Evolutionary conservation across 2,797 vertebrate genomes (phyloP).

Genomic region (Leuciscus waleckii): DNA sequence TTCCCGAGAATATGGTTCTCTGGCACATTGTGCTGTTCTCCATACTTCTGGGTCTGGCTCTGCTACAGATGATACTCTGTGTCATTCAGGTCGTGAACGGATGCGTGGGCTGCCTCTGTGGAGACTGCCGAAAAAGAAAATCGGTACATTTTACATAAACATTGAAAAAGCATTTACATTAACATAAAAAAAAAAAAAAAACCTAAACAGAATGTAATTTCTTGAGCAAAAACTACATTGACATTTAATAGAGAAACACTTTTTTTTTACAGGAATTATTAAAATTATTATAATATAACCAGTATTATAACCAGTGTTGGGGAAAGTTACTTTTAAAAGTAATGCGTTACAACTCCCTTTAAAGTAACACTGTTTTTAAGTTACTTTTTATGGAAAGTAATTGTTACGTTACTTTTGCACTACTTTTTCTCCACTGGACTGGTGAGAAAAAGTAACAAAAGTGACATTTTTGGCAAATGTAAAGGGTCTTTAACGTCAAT

Average conservation of each 20-base stretch:
- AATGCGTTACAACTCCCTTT: not conserved
- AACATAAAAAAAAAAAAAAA: no score
- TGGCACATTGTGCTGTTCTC: conserved; percentile 89
- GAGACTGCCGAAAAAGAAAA: conserved; percentile 82
- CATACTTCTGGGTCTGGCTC: conserved; percentile 77
- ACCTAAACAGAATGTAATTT: not conserved
- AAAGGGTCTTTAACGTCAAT: not conserved
- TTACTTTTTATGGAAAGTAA: not conserved
- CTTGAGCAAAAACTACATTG: not conserved
- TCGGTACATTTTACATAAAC: conserved; percentile 66
- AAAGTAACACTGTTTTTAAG: not conserved
- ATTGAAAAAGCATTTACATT: not conserved
- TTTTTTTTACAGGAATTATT: not conserved
- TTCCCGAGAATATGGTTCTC: conserved; percentile 78
- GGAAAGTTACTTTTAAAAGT: not conserved
- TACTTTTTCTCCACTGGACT: not conserved
- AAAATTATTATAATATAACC: no score
- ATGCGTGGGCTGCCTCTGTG: conserved; percentile 86
- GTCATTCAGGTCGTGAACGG: conserved; percentile 87
- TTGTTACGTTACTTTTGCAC: not conserved
- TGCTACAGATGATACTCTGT: conserved; percentile 83
- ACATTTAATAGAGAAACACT: not conserved
- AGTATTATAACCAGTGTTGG: not conserved
- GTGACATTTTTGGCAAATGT: not conserved
- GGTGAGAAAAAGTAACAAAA: not conserved